Conservation (phyloP, 2,888 invertebrate genomes). For the Cyaniris semiargus region DNA sequence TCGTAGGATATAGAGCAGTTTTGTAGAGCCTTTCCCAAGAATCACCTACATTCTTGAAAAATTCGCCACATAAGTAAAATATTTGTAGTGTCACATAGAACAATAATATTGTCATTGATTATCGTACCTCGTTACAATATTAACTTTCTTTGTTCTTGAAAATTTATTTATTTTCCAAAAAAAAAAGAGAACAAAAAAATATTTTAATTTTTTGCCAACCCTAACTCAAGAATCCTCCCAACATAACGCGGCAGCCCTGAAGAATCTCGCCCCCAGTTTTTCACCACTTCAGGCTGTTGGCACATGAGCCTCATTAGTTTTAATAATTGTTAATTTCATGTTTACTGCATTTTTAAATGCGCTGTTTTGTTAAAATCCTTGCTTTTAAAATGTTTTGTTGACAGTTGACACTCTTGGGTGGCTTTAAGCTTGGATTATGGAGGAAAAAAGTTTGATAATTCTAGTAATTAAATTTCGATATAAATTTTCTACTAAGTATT, state of each 20-base stretch:
- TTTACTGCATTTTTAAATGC: slow-evolving; percentile 24
- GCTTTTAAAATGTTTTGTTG: not conserved
- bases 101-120: too few relatives aligned
- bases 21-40: not conserved
- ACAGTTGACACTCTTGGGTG: not conserved
- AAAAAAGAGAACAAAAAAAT: not conserved
- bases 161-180: too few relatives aligned
- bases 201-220: not conserved
- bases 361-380: not conserved
- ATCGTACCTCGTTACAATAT: too few relatives aligned
- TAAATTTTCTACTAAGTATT: too few relatives aligned
- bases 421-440: not conserved
- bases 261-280: slow-evolving; percentile 32
- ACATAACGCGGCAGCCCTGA: slow-evolving; percentile 4
- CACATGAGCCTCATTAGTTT: slow-evolving; percentile 33
- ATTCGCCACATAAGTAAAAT: too few relatives aligned
- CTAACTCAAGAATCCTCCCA: slow-evolving; percentile 8
- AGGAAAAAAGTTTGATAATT: not conserved
- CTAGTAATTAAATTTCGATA: not conserved
- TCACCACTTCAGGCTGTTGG: slow-evolving; percentile 9
- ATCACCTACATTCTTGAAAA: too few relatives aligned
- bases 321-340: slow-evolving; percentile 23
- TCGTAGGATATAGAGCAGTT: too few relatives aligned
- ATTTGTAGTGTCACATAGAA: too few relatives aligned
- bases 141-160: too few relatives aligned